phyloP scores from a whole-genome alignment of 2,797 vertebrate genomes.

The Hydrolagus colliei region DNA sequence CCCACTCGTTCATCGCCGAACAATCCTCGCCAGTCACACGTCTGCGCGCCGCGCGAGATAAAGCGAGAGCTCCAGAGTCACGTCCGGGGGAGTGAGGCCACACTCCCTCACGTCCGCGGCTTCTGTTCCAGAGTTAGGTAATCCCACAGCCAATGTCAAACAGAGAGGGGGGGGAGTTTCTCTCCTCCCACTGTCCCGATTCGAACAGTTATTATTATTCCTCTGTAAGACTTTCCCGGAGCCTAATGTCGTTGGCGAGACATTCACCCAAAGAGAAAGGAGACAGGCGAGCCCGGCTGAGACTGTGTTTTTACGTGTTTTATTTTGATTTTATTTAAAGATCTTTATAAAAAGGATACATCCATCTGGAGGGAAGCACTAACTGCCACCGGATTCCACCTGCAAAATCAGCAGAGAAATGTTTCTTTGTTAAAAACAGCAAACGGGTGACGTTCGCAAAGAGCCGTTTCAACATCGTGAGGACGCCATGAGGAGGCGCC shows the following conservation, averaged over 20 bases:
- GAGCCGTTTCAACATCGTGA: too few species aligned
- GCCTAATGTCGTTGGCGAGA: too few species aligned
- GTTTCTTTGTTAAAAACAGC: too few species aligned
- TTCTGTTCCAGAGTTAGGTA: not conserved
- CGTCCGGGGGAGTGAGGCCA: rapidly evolving
- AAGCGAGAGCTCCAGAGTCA: constrained; percentile 24
- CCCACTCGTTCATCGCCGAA: not conserved
- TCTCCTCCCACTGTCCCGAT: too few species aligned
- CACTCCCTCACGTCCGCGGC: rapidly evolving
- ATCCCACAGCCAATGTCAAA: too few species aligned
- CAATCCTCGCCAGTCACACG: rapidly evolving
- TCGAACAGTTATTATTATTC: too few species aligned
- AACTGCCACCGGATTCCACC: constrained; percentile 1
- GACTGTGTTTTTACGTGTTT: not conserved
- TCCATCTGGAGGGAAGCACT: not conserved
- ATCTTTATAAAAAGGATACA: constrained; percentile 21
- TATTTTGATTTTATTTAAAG: not conserved
- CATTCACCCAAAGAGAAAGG: too few species aligned
- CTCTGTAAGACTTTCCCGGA: too few species aligned
- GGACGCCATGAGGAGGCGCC: too few species aligned
- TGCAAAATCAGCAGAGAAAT: constrained; percentile 3
- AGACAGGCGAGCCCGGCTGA: not conserved
- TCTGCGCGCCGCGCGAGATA: constrained; percentile 1
- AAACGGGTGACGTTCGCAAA: too few species aligned
- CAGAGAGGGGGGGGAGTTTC: too few species aligned